phyloP scores from a whole-genome alignment of 2,888 invertebrate species.

The Himalopsyche kuldschensis region DNA sequence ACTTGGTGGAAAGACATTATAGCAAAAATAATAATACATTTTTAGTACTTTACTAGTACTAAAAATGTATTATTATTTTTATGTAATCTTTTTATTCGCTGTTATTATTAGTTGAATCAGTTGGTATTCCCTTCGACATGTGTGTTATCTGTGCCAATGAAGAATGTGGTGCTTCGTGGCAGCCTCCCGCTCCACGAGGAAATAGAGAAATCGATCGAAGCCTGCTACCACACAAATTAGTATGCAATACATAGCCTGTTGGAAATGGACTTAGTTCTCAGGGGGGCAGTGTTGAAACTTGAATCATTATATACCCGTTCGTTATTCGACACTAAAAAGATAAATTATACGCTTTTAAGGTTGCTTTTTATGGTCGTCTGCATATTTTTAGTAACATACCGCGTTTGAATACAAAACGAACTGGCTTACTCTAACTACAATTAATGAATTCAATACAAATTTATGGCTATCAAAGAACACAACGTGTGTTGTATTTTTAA shows the following conservation, averaged over 20 bases:
- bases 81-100: not conserved
- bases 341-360: not conserved
- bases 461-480: not conserved
- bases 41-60: no score
- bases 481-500: no score
- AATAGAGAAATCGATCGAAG: slow-evolving; percentile 18
- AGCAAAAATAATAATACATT: no score
- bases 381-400: not conserved
- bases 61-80: no score
- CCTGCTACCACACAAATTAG: slow-evolving; percentile 12
- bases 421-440: not conserved
- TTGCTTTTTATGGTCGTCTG: not conserved
- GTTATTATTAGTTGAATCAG: not conserved
- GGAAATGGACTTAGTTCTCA: slow-evolving; percentile 17
- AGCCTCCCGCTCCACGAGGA: not conserved
- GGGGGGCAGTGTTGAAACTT: slow-evolving; percentile 5
- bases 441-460: not conserved
- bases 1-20: no score
- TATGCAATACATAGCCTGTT: slow-evolving; percentile 20
- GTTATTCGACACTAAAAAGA: not conserved
- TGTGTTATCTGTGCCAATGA: not conserved
- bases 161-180: not conserved
- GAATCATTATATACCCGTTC: slow-evolving; percentile 13
- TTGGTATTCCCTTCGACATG: not conserved
- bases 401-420: not conserved